Conservation (phyloP, 2,113 vertebrate genomes). For the Chauna torquata region DNA sequence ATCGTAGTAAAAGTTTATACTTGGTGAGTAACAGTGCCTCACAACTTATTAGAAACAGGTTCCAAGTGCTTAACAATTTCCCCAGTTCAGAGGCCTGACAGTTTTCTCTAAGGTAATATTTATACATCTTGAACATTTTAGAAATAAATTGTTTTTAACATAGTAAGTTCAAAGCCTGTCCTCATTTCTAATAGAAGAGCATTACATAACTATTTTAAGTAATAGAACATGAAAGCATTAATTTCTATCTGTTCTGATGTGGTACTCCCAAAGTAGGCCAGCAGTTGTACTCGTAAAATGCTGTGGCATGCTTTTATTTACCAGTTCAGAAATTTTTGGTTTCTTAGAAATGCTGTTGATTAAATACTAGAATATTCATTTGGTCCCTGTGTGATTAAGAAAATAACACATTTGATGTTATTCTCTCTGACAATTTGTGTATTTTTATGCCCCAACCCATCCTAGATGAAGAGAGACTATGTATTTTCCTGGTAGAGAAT, state of each 20-base stretch:
- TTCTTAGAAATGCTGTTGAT: not conserved
- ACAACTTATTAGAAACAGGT: not conserved
- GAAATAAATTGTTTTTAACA: not conserved
- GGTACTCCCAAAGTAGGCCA: not conserved
- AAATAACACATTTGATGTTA: not conserved
- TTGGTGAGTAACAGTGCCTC: not conserved
- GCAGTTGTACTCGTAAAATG: not conserved
- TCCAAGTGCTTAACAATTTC: not conserved
- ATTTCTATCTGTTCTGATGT: not conserved
- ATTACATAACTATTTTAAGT: not conserved
- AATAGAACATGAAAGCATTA: not conserved
- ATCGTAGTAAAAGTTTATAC: not conserved
- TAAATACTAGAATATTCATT: not conserved
- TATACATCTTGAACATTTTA: not conserved
- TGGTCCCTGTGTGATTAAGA: not conserved
- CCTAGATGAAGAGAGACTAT: not conserved
- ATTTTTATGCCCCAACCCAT: not conserved
- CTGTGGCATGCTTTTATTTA: not conserved
- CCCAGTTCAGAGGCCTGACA: not conserved
- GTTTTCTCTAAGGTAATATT: not conserved
- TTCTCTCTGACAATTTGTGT: not conserved
- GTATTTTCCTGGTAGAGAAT: not conserved
- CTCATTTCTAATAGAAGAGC: not conserved
- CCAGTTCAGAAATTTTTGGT: not conserved
- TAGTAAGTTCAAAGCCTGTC: not conserved